Evolutionary conservation across 2,113 vertebrate genomes (phyloP).

Genomic region (Anhinga rufa): DNA sequence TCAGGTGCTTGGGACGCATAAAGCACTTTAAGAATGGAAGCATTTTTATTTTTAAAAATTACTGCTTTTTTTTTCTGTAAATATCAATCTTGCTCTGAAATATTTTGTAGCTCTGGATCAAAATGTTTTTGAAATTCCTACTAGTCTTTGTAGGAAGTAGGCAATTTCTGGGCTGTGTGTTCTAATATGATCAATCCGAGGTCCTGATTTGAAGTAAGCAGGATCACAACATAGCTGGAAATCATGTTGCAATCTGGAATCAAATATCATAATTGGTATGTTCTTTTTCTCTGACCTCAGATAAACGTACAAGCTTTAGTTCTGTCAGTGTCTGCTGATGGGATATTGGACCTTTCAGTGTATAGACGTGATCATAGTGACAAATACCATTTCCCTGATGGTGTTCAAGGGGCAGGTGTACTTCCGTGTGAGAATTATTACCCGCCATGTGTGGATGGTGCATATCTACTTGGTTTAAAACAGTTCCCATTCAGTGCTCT

Average conservation of each 20-base stretch:
- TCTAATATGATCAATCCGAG: not conserved
- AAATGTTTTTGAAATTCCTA: not conserved
- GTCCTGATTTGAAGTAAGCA: not conserved
- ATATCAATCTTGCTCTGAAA: not conserved
- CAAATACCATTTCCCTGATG: not conserved
- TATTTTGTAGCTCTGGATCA: not conserved
- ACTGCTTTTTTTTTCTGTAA: not conserved
- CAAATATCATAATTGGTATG: not conserved
- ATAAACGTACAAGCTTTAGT: not conserved
- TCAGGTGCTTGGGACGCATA: not conserved
- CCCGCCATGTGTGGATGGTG: not conserved
- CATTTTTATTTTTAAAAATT: not conserved
- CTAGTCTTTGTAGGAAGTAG: not conserved
- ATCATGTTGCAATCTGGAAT: not conserved
- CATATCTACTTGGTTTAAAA: not conserved
- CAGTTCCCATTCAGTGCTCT: not conserved
- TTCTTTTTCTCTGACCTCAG: not conserved
- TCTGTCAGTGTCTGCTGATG: not conserved
- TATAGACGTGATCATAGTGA: not conserved
- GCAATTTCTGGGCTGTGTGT: not conserved
- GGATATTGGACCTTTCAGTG: not conserved
- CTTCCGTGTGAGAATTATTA: not conserved
- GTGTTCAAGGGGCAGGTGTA: not conserved
- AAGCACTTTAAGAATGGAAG: not conserved
- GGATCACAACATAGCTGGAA: not conserved